Base-by-base conservation (phyloP, 2,113 vertebrate genomes). In the Coreoperca whiteheadi region DNA sequence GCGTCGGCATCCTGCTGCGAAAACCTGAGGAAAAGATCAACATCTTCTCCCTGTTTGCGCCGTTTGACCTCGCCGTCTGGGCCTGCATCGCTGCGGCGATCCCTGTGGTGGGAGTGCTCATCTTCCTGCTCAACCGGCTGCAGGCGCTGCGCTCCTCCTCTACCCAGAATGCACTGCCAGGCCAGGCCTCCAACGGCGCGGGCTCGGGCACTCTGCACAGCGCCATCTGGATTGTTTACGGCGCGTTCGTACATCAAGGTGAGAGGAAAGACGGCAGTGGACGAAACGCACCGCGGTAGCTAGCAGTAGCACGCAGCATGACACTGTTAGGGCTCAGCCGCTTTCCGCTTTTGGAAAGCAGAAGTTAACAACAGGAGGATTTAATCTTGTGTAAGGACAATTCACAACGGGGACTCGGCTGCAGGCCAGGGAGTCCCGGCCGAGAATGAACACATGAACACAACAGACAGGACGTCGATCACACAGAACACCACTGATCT, bases 181-280 rank as follows among this genome's bases (percentile, higher is more conserved):
- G 94, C n/a, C 93, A 92, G 77, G 68, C 81, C 12, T 90, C 96
- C 69, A 69, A 63, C 0, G 75, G 95, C 0, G 94, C 95, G 0
- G 93, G 95, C 0, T 95, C 97, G 0, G 97, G 96, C 83, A 96
- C 97, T 0, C 93, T 99, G 65, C 96, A 99, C 93, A 98, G 97
- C 8, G 98, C 98, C 92, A 97, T 99, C 88, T 99, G 98, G 98
- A 96, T 99, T 0, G 97, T 99, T 21, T 99, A 99, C 0, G 98
- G 98, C 0, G 97, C 98, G 4, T 99, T 99, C 1, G 97, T 99
- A 1, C 98, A 98, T 87, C 98, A 99, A 97, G 98, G 98, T 99
- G 80, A 84, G 87, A 8, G 30, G 5, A 43, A n/a, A 8, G 30
- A 51, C 21, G 25, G 25, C 15, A n/a, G 28, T 56, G 56, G 25